phyloP scores from a whole-genome alignment of 2,113 vertebrate species.

The Aleadryas rufinucha region DNA sequence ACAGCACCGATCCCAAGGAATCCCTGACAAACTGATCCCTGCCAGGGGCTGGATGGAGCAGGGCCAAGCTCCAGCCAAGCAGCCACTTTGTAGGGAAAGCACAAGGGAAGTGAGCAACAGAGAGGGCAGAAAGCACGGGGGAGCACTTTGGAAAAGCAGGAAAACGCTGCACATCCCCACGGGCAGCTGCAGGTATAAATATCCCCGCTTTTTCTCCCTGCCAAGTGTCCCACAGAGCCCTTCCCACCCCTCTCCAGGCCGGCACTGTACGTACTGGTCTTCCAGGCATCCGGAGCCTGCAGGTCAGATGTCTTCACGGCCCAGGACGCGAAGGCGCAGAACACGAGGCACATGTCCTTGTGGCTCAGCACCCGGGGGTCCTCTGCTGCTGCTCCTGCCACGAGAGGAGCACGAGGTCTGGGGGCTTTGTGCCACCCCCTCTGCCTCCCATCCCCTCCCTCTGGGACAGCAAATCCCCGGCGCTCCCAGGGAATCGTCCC shows the following conservation, averaged over 20 bases:
- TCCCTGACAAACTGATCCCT: neutral
- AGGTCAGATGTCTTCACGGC: slow-evolving; percentile 88
- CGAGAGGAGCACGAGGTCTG: neutral
- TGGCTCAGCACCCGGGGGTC: slow-evolving; percentile 55
- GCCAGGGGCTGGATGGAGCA: neutral
- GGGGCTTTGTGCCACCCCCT: rapidly evolving
- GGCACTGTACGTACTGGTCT: slow-evolving; percentile 80
- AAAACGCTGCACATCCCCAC: neutral
- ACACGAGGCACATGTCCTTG: slow-evolving; percentile 90
- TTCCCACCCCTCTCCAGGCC: neutral
- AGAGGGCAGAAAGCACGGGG: neutral
- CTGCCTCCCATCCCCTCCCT: neutral
- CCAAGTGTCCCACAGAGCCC: rapidly evolving
- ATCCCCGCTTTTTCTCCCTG: neutral
- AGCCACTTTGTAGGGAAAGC: neutral
- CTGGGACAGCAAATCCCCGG: rapidly evolving
- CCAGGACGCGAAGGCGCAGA: slow-evolving; percentile 94
- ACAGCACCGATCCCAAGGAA: neutral
- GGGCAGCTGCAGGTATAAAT: neutral
- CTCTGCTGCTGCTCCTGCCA: slow-evolving; percentile 23
- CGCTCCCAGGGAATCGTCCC: rapidly evolving
- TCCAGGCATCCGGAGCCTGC: slow-evolving; percentile 89
- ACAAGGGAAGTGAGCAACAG: rapidly evolving
- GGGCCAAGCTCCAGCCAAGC: neutral
- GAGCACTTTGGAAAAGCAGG: neutral